phyloP scores from a whole-genome alignment of 2,113 vertebrate species.

The Uropsilus gracilis region DNA sequence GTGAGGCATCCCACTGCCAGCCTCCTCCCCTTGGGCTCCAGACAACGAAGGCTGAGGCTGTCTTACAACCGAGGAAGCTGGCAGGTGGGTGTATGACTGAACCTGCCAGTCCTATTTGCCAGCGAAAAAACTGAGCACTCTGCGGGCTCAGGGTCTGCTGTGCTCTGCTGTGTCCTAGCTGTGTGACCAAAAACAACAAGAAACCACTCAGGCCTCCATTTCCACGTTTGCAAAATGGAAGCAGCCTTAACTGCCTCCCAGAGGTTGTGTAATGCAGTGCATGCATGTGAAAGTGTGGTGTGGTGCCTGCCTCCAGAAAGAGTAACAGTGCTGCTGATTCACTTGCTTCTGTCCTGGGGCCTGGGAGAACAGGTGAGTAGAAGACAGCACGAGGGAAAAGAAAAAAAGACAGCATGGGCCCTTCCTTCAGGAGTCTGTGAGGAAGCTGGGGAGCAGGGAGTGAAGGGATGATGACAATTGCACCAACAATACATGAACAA shows the following conservation, averaged over 20 bases:
- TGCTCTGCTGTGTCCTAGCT: background rate
- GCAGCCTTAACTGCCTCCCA: fast-evolving
- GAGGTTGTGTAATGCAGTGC: background rate
- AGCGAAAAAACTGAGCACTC: background rate
- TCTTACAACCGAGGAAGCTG: background rate
- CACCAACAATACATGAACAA: too few species aligned
- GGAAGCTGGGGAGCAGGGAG: background rate
- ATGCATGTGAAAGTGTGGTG: fast-evolving
- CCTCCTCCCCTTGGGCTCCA: background rate
- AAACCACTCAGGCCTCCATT: background rate
- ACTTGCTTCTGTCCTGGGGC: background rate
- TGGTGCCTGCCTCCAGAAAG: background rate
- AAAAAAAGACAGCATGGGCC: background rate
- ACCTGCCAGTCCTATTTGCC: background rate
- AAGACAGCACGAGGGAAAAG: too few species aligned
- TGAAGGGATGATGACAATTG: background rate
- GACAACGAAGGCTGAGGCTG: background rate
- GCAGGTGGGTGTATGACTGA: background rate
- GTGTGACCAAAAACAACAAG: background rate
- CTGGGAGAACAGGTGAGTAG: background rate
- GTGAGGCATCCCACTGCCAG: background rate
- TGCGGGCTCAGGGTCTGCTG: background rate
- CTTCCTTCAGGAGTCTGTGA: background rate
- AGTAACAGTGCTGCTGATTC: fast-evolving
- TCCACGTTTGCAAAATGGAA: background rate